Percentiles rank a stretch among this genome's conserved stretches.
Evolutionary conservation across 2,113 vertebrate species (phyloP).

Genomic region (Platycercus adscitus): DNA sequence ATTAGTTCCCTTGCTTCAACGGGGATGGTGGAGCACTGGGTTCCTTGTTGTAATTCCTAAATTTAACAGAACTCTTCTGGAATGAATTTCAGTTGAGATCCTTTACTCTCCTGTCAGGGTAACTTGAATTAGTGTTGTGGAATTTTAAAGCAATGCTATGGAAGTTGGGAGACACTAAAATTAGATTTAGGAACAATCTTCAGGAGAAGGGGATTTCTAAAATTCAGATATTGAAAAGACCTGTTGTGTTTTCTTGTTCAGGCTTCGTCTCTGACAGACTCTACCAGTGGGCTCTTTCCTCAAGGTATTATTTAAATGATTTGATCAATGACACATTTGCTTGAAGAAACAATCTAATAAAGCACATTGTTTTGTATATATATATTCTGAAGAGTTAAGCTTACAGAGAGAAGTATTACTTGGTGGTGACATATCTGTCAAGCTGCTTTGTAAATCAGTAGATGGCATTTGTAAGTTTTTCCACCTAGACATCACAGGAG

Average conservation of each 20-base stretch:
- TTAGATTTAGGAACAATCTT: background rate
- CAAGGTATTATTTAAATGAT: background rate
- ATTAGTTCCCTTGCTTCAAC: accelerated
- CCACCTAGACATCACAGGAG: background rate
- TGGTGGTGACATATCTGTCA: background rate
- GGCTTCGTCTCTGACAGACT: background rate
- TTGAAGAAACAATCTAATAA: background rate
- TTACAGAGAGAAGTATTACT: background rate
- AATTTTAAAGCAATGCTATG: background rate
- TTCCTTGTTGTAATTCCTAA: background rate
- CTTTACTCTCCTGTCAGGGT: accelerated
- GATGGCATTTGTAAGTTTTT: background rate
- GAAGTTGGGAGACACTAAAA: background rate
- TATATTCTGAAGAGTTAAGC: background rate
- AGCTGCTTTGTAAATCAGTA: background rate
- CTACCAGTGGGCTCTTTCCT: background rate
- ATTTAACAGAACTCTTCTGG: background rate
- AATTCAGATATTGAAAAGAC: accelerated
- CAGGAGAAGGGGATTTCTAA: background rate
- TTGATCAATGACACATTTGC: background rate
- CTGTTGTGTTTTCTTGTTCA: background rate
- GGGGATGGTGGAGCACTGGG: background rate
- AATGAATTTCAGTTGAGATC: accelerated
- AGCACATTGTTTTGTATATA: background rate
- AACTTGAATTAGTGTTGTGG: background rate